Evolutionary conservation across 1,140 invertebrate species (phyloP).

Genomic region (Leucophenga varia): DNA sequence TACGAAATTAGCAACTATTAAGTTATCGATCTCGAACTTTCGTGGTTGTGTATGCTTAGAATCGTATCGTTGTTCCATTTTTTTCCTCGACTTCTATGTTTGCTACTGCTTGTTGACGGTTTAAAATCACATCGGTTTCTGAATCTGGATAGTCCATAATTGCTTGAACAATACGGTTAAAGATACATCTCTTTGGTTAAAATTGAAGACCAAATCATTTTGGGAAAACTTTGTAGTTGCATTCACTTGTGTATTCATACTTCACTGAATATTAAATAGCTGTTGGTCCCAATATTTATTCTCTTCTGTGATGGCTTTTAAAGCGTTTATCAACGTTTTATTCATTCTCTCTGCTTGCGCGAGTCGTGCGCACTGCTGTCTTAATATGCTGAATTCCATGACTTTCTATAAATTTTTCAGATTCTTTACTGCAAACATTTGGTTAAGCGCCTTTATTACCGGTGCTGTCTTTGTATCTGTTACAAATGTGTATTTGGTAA

Average conservation of each 20-base stretch:
- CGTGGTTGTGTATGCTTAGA: too few species aligned
- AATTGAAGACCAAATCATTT: conserved; percentile 7
- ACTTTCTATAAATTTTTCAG: conserved; percentile 22
- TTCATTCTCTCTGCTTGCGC: conserved; percentile 22
- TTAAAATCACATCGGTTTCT: too few species aligned
- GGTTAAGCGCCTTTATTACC: conserved; percentile 6
- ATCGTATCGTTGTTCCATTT: conserved; percentile 6
- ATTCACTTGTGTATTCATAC: too few species aligned
- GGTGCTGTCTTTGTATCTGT: conserved; percentile 20
- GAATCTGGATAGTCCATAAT: too few species aligned
- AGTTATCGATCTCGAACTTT: too few species aligned
- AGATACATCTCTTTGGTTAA: not conserved
- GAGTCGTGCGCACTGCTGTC: conserved; percentile 45
- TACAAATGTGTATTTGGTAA: conserved; percentile 25
- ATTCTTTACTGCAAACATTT: conserved; percentile 8
- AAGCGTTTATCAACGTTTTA: conserved; percentile 13
- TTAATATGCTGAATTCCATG: conserved; percentile 32
- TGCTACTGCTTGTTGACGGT: too few species aligned
- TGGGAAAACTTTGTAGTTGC: too few species aligned
- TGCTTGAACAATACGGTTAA: too few species aligned
- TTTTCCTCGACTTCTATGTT: not conserved
- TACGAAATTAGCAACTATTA: conserved; percentile 2
- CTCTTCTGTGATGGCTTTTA: not conserved
- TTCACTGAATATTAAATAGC: conserved; percentile 4
- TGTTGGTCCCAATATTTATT: conserved; percentile 4